Evolutionary conservation across 2,113 vertebrate species (phyloP), one percentile per base, ranked within the genome.

Genomic region (Crocuta crocuta): DNA sequence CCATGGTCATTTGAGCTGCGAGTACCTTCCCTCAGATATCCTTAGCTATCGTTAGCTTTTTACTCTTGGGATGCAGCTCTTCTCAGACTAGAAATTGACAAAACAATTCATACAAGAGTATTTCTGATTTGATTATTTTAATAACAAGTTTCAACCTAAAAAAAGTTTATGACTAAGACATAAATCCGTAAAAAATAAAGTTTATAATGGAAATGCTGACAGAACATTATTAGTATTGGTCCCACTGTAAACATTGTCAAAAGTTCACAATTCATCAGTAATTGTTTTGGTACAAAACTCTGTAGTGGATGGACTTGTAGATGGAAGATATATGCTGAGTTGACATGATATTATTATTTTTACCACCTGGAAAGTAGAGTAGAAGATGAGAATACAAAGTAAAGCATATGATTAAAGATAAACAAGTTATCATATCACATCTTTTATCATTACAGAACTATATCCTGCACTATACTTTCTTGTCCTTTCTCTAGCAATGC

Each of bases 151-250:
- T 99, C 98, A 99, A 97, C 92, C 95, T 98, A 97, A 80, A 95
- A 98, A 96, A 98, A 96, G 98, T 98, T 98, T 98, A 98, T 99
- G 98, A 98, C 98, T 98, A 97, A 99, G 97, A 98, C 98, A 95
- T 98, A 99, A 98, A 98, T 94, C 88, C 97, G 24, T 98, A 98
- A 98, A 98, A 98, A 99, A 98, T 2, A 98, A 99, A 98, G 97
- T 98, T 99, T 99, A 98, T 97, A 98, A 99, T 99, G 99, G 99
- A 99, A 99, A 99, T 99, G 98, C 99, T 99, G 99, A 98, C 99
- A 99, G 98, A 99, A 98, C 98, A 97, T 98, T 97, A 98, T 98
- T 98, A 98, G 94, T 99, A 98, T 97, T 97, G 98, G 95, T 98
- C 96, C 97, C 98, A 89, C 98, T 96, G 89, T 98, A 98, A 98